A percentile compares a stretch with the other conserved stretches of the same genome.
These are phyloP conservation scores for Buteo buteo DNA, from an alignment of 2,113 vertebrate genomes.

Conservation along the genomic window DNA sequence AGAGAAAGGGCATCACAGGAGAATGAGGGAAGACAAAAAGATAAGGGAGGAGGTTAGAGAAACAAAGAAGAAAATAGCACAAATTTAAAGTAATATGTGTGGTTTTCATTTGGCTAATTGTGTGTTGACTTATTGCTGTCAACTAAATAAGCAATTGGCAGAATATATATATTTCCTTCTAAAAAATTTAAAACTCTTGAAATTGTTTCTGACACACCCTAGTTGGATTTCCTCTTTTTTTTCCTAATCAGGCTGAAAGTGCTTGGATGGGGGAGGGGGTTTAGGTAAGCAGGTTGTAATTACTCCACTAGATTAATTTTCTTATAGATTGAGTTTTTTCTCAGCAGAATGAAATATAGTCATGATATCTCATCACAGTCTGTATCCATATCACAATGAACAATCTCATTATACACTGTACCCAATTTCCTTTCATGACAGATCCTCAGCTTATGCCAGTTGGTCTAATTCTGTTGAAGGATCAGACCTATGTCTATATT, in stretches of 20 bases:
- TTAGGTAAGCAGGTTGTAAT: neutral
- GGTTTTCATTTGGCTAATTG: neutral
- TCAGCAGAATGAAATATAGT: constrained; percentile 32
- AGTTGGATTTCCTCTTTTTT: neutral
- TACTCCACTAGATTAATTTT: constrained; percentile 20
- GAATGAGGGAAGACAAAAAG: neutral
- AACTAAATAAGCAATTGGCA: neutral
- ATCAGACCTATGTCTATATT: neutral
- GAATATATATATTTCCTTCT: neutral
- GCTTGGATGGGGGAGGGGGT: neutral
- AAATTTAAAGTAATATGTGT: neutral
- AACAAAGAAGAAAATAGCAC: neutral
- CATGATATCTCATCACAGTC: neutral
- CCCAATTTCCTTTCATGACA: constrained; percentile 35
- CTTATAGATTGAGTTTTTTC: neutral
- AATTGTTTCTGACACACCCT: neutral
- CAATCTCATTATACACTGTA: constrained; percentile 2
- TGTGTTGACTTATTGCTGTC: neutral
- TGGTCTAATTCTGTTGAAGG: neutral
- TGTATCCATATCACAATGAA: constrained; percentile 7
- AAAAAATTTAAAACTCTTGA: neutral
- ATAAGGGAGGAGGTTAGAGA: neutral
- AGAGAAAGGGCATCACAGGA: neutral
- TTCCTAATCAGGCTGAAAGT: neutral
- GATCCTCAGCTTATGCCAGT: neutral